Base-by-base conservation (phyloP, 1,140 invertebrate species). In the Vanessa atalanta region DNA sequence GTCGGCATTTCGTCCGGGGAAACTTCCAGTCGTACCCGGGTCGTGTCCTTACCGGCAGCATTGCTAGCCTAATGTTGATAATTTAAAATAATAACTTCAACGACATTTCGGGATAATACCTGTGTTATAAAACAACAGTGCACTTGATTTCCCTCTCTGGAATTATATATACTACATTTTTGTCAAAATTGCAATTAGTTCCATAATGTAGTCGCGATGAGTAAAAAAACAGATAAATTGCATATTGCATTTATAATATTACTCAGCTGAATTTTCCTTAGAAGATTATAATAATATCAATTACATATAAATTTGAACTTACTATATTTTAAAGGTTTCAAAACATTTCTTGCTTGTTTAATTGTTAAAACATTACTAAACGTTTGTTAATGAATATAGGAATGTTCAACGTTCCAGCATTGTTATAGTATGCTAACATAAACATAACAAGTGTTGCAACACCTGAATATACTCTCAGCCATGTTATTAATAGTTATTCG, bases 41-140 rank as follows among this genome's bases (percentile, higher is more conserved):
- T 84, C 76, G 86, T 86, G 67, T 89, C 90, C 23, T 84, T 91
- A 26, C 89, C 90, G 67, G 83, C 87, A 68, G 84, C 87, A 87
- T 89, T 88, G 78, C 86, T 88, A 47, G 86, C 86, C 87, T 89
- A 72, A 14, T 43, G 16, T 57, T 23, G 13, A n/a, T 5, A 23
- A 12, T 5, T 13, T 13, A 16, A 16, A 16, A 5, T 53, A 53
- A 53, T 6, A n/a, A 53, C 14, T 53, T 53, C 3, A n/a, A 43
- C 37, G 37, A 8, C 37, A 9, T 5, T 9, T 9, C 37, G 1
- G 37, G 9, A 43, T 43, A 43, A 43, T 43, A 43, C 20, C 20
- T 43, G 9, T 43, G 37, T 43, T 9, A 43, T 43, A 43, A 43
- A 43, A 43, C 8, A 43, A 43, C 37, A 43, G 37, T 43, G 6